These are phyloP conservation scores for Pterobdella sp. DNA, from an alignment of 2,888 invertebrate species.

Conservation along the genomic window DNA sequence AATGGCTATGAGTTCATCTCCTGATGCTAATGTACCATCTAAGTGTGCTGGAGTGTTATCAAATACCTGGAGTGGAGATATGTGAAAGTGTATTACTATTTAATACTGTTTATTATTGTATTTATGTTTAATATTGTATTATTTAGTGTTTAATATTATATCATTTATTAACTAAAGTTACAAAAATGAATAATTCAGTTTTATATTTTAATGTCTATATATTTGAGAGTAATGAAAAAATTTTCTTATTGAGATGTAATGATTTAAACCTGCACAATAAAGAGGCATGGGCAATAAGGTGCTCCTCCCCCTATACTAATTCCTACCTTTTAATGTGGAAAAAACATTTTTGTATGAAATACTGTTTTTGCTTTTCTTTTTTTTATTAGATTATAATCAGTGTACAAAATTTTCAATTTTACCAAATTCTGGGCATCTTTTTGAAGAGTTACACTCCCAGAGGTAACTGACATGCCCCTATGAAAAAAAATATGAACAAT, in stretches of 20 bases:
- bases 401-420: too few species aligned
- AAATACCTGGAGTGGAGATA: conserved; percentile 58
- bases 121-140: background rate
- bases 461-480: conserved; percentile 97
- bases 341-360: background rate
- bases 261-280: conserved; percentile 64
- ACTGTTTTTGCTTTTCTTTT: too few species aligned
- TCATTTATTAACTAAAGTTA: background rate
- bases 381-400: too few species aligned
- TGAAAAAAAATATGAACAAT: background rate
- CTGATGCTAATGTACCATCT: conserved; percentile 88
- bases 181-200: too few species aligned
- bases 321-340: conserved; percentile 60
- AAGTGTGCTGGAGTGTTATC: conserved; percentile 90
- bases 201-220: too few species aligned
- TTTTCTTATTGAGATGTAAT: background rate
- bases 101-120: background rate
- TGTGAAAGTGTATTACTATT: background rate
- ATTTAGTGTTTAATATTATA: background rate
- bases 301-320: conserved; percentile 84
- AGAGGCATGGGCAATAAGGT: conserved; percentile 88
- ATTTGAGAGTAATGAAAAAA: too few species aligned
- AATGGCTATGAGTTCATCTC: conserved; percentile 90
- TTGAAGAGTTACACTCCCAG: conserved; percentile 76
- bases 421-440: conserved; percentile 77